Percentiles rank a stretch among this genome's conserved stretches.
Conservation (phyloP, 2,888 invertebrate genomes). For the Chloroclysta siterata region DNA sequence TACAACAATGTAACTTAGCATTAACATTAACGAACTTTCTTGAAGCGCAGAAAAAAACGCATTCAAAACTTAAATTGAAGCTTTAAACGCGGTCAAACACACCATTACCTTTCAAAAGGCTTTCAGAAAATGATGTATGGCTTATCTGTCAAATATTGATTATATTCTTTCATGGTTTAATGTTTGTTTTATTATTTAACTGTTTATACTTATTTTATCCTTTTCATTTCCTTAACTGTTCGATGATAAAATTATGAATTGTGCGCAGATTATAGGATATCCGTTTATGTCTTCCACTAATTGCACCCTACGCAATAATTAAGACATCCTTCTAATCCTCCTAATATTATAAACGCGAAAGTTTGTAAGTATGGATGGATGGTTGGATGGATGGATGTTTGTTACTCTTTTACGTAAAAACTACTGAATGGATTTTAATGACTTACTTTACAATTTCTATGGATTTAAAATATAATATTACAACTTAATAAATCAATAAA, state of each 20-base stretch:
- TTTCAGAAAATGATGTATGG: constrained; percentile 38
- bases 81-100: constrained; percentile 23
- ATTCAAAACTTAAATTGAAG: constrained; percentile 19
- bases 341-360: too few species aligned
- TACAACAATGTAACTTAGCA: constrained; percentile 14
- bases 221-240: constrained; percentile 17
- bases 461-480: too few species aligned
- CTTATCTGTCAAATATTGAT: constrained; percentile 39
- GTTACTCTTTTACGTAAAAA: too few species aligned
- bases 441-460: too few species aligned
- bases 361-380: too few species aligned
- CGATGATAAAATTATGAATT: constrained; percentile 13
- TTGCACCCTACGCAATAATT: too few species aligned
- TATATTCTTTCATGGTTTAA: constrained; percentile 29
- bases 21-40: constrained; percentile 20
- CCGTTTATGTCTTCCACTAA: neutral
- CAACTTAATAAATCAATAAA: too few species aligned
- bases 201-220: constrained; percentile 20
- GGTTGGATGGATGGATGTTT: too few species aligned
- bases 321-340: too few species aligned
- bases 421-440: too few species aligned
- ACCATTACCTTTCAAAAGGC: constrained; percentile 25
- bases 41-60: constrained; percentile 11
- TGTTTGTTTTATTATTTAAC: constrained; percentile 38
- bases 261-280: neutral